Conservation (phyloP, 2,113 vertebrate species). For the Carassius carassius region DNA sequence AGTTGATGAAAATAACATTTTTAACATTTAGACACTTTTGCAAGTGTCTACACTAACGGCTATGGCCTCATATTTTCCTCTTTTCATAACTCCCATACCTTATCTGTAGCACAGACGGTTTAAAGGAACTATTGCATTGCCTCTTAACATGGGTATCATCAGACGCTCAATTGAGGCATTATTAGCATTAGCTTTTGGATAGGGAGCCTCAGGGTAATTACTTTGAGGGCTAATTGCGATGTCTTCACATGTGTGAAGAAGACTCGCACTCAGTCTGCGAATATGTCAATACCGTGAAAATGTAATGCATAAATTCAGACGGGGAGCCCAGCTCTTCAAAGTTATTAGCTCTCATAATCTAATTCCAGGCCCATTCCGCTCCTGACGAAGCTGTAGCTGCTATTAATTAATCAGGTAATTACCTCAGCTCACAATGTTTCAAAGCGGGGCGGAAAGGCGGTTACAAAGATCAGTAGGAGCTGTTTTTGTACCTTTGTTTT, state of each 20-base stretch:
- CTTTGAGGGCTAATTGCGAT: conserved; percentile 57
- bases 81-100: background rate
- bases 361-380: conserved; percentile 51
- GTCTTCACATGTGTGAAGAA: conserved; percentile 49
- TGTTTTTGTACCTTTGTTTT: background rate
- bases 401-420: conserved; percentile 61
- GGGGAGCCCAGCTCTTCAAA: conserved; percentile 46
- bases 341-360: conserved; percentile 55
- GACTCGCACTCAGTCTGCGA: conserved; percentile 19
- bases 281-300: conserved; percentile 48
- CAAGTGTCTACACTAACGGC: background rate
- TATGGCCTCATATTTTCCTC: background rate
- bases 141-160: conserved; percentile 14
- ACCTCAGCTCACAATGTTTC: conserved; percentile 27
- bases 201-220: conserved; percentile 50
- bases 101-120: background rate
- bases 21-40: background rate
- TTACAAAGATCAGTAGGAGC: conserved; percentile 39
- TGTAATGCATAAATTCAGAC: conserved; percentile 56
- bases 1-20: too few relatives aligned
- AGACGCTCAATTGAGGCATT: conserved; percentile 21
- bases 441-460: background rate
- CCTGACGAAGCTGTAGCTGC: conserved; percentile 32
- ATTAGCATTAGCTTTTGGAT: conserved; percentile 35
- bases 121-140: conserved; percentile 27